These are phyloP conservation scores for Amblyteles armatorius DNA, from an alignment of 2,888 invertebrate species.

Conservation along the genomic window DNA sequence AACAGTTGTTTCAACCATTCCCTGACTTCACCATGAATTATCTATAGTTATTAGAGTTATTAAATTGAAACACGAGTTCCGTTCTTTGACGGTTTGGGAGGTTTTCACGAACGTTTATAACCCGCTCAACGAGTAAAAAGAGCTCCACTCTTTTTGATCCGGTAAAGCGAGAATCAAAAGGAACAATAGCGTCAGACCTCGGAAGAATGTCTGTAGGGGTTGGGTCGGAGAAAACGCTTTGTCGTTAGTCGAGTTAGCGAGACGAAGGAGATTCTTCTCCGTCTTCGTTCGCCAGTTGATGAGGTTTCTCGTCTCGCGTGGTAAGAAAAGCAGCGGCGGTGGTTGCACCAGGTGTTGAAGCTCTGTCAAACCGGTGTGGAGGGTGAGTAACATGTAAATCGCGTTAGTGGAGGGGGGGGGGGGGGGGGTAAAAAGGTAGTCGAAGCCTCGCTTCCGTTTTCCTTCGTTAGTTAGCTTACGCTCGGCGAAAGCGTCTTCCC, in stretches of 20 bases:
- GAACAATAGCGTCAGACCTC: background rate
- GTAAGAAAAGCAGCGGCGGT: slow-evolving; percentile 31
- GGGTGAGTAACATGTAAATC: slow-evolving; percentile 69
- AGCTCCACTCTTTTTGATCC: slow-evolving; percentile 4
- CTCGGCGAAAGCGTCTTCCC: slow-evolving; percentile 66
- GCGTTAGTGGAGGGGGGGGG: slow-evolving; percentile 55
- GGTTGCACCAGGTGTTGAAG: slow-evolving; percentile 9
- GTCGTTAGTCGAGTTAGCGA: slow-evolving; percentile 48
- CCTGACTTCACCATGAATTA: background rate
- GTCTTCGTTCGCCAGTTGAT: slow-evolving; percentile 48
- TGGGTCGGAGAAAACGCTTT: slow-evolving; percentile 51
- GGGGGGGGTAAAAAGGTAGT: slow-evolving; percentile 55
- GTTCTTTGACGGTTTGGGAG: background rate
- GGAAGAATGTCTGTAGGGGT: slow-evolving; percentile 4
- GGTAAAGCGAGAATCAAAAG: slow-evolving; percentile 30
- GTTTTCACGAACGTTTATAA: background rate
- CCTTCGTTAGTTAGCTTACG: slow-evolving; percentile 72
- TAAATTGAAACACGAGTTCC: background rate
- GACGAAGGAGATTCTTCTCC: slow-evolving; percentile 34
- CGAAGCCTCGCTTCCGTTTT: slow-evolving; percentile 65
- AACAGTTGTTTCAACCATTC: background rate
- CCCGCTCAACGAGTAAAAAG: background rate
- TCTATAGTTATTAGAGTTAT: background rate
- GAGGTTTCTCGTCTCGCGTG: slow-evolving; percentile 45
- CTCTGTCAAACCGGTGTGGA: slow-evolving; percentile 16